These are phyloP conservation scores for Xiphophorus couchianus DNA, from an alignment of 2,113 vertebrate genomes.

Conservation along the genomic window DNA sequence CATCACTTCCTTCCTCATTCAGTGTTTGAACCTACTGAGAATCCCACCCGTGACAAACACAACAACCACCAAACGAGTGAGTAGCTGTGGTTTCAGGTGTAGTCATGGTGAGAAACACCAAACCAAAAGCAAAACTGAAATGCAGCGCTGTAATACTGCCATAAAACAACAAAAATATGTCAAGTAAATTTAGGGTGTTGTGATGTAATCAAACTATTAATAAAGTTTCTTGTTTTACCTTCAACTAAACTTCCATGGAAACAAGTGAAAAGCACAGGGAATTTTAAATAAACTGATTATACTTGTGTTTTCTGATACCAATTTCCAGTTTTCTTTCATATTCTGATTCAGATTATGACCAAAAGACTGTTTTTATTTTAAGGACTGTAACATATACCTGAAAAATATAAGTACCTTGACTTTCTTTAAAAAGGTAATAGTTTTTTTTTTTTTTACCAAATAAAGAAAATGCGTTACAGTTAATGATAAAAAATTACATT, in stretches of 20 bases:
- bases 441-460: too few species aligned
- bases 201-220: not conserved
- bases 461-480: too few species aligned
- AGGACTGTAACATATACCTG: not conserved
- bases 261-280: not conserved
- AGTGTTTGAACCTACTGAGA: conserved; percentile 17
- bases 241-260: not conserved
- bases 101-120: not conserved
- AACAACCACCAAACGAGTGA: conserved; percentile 44
- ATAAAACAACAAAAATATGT: not conserved
- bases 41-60: conserved; percentile 24
- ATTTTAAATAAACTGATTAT: not conserved
- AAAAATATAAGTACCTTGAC: too few species aligned
- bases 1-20: conserved; percentile 64
- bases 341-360: not conserved
- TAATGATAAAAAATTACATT: too few species aligned
- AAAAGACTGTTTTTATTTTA: not conserved
- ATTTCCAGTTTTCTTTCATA: too few species aligned
- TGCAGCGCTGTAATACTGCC: too few species aligned
- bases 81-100: conserved; percentile 51
- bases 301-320: not conserved
- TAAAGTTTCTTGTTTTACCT: not conserved
- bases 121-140: conserved; percentile 52
- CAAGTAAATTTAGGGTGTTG: not conserved
- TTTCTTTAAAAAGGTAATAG: too few species aligned